phyloP scores from a whole-genome alignment of 1,140 invertebrate genomes.

The Drosophila bocki region DNA sequence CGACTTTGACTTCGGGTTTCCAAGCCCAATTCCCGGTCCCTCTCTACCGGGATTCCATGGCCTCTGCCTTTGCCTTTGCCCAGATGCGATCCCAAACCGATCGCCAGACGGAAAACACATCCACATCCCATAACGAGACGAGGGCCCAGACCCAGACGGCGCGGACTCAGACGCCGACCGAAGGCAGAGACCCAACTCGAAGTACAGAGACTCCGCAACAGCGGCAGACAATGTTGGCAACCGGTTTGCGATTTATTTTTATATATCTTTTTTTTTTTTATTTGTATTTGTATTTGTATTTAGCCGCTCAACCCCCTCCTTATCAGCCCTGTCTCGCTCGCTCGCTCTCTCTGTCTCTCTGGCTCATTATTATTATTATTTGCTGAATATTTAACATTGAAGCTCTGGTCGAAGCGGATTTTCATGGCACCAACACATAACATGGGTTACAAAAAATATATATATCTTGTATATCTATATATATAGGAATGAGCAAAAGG shows the following conservation, averaged over 20 bases:
- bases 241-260: constrained; percentile 82
- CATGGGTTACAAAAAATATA: constrained; percentile 9
- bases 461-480: neutral
- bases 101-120: constrained; percentile 54
- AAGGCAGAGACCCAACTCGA: constrained; percentile 25
- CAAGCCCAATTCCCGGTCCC: constrained; percentile 6
- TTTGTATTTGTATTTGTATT: constrained; percentile 19
- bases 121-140: constrained; percentile 63
- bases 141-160: constrained; percentile 32
- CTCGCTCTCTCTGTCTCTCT: constrained; percentile 30
- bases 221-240: constrained; percentile 65
- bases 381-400: constrained; percentile 72
- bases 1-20: constrained; percentile 42
- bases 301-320: constrained; percentile 16
- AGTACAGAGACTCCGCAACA: constrained; percentile 56
- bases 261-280: constrained; percentile 32
- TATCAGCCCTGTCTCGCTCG: constrained; percentile 14
- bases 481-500: neutral
- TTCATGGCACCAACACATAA: constrained; percentile 31
- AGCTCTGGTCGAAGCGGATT: constrained; percentile 48
- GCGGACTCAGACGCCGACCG: constrained; percentile 13
- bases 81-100: constrained; percentile 29
- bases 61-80: constrained; percentile 2
- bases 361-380: constrained; percentile 79
- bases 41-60: constrained; percentile 22